phyloP scores from a whole-genome alignment of 2,888 invertebrate species.

The Oligia fasciuncula region DNA sequence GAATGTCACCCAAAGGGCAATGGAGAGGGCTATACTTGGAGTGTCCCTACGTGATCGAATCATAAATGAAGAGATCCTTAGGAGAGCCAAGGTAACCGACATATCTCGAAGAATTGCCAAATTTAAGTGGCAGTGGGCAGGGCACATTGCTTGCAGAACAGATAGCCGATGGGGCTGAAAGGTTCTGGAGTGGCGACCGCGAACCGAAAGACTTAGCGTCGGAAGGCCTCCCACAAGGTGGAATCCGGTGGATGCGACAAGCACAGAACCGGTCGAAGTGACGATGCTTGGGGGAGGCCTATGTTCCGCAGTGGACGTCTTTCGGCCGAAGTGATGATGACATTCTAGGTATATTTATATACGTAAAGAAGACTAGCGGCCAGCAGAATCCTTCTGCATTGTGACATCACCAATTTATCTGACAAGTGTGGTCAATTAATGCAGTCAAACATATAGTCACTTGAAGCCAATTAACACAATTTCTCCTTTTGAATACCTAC shows the following conservation, averaged over 20 bases:
- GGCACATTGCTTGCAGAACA: not conserved
- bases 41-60: not conserved
- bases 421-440: conserved; percentile 3
- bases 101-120: not conserved
- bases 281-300: not conserved
- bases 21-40: not conserved
- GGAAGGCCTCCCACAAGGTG: not conserved
- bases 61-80: not conserved
- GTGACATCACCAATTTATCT: not conserved
- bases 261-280: not conserved
- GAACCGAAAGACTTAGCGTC: not conserved
- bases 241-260: not conserved
- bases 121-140: not conserved
- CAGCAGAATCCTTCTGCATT: not conserved
- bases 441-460: no score
- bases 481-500: not conserved
- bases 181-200: not conserved
- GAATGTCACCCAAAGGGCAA: not conserved
- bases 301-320: not conserved
- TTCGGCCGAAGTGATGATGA: not conserved
- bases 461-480: not conserved
- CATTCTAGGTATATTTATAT: not conserved
- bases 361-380: not conserved
- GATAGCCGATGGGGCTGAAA: not conserved
- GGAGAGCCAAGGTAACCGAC: not conserved